phyloP scores from a whole-genome alignment of 2,113 vertebrate species.

The Ibidorhyncha struthersii region DNA sequence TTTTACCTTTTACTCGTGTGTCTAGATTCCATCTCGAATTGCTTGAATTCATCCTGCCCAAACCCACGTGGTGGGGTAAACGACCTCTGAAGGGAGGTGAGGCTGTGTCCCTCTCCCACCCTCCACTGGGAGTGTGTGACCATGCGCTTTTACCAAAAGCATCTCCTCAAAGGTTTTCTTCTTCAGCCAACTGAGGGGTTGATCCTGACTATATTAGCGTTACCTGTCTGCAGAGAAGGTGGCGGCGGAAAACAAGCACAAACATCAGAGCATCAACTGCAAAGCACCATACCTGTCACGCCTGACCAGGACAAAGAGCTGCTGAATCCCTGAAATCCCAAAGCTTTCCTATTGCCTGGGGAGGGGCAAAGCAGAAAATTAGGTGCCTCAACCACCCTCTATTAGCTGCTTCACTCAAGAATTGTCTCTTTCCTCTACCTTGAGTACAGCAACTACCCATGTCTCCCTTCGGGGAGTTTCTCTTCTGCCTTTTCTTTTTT shows the following conservation, averaged over 20 bases:
- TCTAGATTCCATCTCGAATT: neutral
- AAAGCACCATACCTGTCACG: accelerated
- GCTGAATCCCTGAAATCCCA: neutral
- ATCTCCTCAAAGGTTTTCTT: neutral
- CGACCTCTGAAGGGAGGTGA: neutral
- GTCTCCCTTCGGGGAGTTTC: neutral
- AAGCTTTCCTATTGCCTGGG: neutral
- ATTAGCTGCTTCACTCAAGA: neutral
- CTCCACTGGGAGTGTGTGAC: accelerated
- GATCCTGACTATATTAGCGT: neutral
- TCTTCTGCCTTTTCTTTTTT: neutral
- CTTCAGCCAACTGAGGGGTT: neutral
- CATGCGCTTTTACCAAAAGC: neutral
- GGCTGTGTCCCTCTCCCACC: neutral
- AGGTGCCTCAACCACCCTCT: neutral
- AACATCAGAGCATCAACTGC: too few relatives aligned
- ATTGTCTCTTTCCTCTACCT: neutral
- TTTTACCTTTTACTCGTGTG: neutral
- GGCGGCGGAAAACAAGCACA: neutral
- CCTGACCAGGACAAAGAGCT: neutral
- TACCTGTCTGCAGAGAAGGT: neutral
- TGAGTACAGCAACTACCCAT: neutral
- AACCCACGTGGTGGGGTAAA: neutral
- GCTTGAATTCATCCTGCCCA: neutral
- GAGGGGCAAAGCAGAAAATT: neutral